These are phyloP conservation scores for Caenorhabditis macrosperma DNA, from an alignment of 2,888 invertebrate genomes.

Conservation along the genomic window DNA sequence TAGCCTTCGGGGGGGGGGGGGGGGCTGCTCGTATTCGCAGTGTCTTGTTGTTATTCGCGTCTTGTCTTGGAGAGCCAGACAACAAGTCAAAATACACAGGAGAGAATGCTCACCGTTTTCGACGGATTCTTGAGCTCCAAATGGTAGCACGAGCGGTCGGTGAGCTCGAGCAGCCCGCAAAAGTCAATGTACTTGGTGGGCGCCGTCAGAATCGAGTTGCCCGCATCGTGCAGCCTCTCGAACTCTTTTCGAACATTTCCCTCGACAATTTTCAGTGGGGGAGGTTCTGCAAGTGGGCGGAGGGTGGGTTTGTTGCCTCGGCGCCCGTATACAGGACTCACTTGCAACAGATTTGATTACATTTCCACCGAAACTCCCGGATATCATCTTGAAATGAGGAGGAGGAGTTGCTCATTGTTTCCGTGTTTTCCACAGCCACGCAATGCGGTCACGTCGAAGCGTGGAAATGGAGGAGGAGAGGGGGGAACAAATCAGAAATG, in stretches of 20 bases:
- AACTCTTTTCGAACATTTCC: slow-evolving; percentile 17
- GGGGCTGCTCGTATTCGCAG: too few species aligned
- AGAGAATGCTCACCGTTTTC: slow-evolving; percentile 16
- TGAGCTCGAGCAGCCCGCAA: slow-evolving; percentile 12
- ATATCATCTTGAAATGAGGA: too few species aligned
- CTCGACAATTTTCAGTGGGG: slow-evolving; percentile 10
- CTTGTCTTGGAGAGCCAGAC: too few species aligned
- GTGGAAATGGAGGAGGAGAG: neutral
- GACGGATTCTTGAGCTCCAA: slow-evolving; percentile 35
- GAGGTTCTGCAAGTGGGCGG: neutral
- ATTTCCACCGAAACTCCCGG: too few species aligned
- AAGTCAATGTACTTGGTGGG: slow-evolving; percentile 18
- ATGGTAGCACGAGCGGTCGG: slow-evolving; percentile 29
- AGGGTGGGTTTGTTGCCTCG: too few species aligned
- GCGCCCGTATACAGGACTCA: too few species aligned
- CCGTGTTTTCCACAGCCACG: neutral
- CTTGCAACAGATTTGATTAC: too few species aligned
- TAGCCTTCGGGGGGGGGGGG: too few species aligned
- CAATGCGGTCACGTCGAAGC: neutral
- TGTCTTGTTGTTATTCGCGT: too few species aligned
- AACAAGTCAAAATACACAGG: too few species aligned
- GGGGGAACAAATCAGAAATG: slow-evolving; percentile 35
- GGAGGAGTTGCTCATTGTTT: neutral
- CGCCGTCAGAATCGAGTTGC: slow-evolving; percentile 15
- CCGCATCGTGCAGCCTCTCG: slow-evolving; percentile 3